Conservation (phyloP, 2,113 vertebrate genomes). For the Henicopernis longicauda region DNA sequence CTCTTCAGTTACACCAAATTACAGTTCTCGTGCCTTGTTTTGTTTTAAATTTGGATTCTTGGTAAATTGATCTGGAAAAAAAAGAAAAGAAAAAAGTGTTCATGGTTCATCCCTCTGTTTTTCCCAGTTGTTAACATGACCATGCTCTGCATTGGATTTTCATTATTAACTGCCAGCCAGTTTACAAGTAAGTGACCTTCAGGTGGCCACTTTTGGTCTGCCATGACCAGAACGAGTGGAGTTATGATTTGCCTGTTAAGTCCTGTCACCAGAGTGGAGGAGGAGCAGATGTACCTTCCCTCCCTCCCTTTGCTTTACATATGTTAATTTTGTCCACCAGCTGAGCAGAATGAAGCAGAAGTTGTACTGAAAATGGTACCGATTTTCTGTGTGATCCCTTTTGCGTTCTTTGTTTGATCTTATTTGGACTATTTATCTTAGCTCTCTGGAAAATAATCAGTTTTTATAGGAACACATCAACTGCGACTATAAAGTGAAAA, state of each 20-base stretch:
- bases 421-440: not conserved
- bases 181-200: not conserved
- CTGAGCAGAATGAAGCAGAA: not conserved
- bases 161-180: rapidly evolving
- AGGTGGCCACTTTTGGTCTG: not conserved
- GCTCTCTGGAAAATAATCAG: not conserved
- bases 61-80: not conserved
- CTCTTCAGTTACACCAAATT: not conserved
- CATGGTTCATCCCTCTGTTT: not conserved
- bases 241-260: not conserved
- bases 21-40: not conserved
- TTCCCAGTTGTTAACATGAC: not conserved
- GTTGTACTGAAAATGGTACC: not conserved
- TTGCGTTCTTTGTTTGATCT: not conserved
- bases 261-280: rapidly evolving
- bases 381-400: not conserved
- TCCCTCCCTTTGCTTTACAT: not conserved
- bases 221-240: not conserved
- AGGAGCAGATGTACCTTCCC: not conserved
- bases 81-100: not conserved
- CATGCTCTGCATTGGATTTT: not conserved
- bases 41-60: not conserved
- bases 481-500: not conserved
- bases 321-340: not conserved
- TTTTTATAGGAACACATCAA: not conserved